Evolutionary conservation across 2,113 vertebrate genomes (phyloP), one percentile per base, ranked within the genome.

Genomic region (Leptodactylus fuscus): DNA sequence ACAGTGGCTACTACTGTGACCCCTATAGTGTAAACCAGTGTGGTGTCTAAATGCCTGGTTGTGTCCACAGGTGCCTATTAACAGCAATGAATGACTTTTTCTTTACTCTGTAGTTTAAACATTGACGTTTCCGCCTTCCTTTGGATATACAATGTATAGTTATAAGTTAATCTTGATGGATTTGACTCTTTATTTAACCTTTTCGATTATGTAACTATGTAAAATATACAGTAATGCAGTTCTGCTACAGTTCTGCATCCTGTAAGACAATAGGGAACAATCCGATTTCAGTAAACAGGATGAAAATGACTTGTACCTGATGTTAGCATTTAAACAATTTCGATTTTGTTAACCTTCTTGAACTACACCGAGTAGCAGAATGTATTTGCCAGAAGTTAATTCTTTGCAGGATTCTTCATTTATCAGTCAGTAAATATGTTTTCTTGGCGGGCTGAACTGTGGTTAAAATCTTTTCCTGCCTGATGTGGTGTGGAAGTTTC

Each of bases 261-360:
- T 36, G 10, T 36, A 38, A 22, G 29, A 67, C 5, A 34, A 67
- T 34, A 67, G 65, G 24, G 27, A 69, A 36, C 65, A 69, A 9
- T 69, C 16, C 7, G 22, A 69, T 69, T 69, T 11, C 32, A 22
- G 65, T 38, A 36, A 69, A 69, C 32, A 22, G 65, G 18, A 69
- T 69, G 18, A 69, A 69, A 69, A 20, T 18, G 1, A 36, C 65
- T 69, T 69, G 18, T 16, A 20, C 15, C 15, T 67, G 29, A 67
- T 34, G 62, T 67, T 34, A 67, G 29, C 62, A 16, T 18, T 20
- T 10, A 69, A 34, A 22, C 34, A 34, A 36, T 36, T 36, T 36
- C 36, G 18, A 22, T 69, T 69, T 69, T 69, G 18, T 69, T 69
- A 69, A 69, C 65, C 34, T 69, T 69, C 29, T 18, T 65, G 32